phyloP scores from a whole-genome alignment of 2,797 vertebrate species.

The Gymnothorax reevesii region DNA sequence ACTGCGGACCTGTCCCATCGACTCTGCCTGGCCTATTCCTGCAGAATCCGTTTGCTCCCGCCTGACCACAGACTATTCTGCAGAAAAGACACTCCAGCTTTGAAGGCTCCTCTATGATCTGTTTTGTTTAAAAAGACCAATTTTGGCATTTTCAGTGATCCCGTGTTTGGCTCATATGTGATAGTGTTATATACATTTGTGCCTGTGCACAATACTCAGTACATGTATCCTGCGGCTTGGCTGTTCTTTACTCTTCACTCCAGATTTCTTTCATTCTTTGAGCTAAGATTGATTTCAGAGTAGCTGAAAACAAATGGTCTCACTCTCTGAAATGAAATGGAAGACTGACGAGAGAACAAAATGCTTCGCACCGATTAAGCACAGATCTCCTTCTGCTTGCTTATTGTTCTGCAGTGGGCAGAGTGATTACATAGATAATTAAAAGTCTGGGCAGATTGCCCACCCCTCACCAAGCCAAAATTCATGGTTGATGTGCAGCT shows the following conservation, averaged over 20 bases:
- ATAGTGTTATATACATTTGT: neutral
- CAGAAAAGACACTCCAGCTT: too few species aligned
- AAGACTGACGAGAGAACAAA: constrained; percentile 14
- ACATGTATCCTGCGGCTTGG: constrained; percentile 50
- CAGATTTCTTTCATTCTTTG: neutral
- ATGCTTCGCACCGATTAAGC: constrained; percentile 10
- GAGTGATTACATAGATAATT: constrained; percentile 17
- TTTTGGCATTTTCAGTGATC: too few species aligned
- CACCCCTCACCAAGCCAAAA: constrained; percentile 11
- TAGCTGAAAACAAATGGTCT: neutral
- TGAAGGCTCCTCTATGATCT: too few species aligned
- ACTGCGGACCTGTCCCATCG: too few species aligned
- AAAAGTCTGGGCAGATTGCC: constrained; percentile 8
- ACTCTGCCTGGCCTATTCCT: too few species aligned
- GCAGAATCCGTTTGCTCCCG: too few species aligned
- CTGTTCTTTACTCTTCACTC: constrained; percentile 49
- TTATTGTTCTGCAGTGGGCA: constrained; percentile 14
- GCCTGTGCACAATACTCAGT: neutral
- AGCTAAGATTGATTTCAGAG: neutral
- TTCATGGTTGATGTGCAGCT: neutral
- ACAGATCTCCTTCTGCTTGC: constrained; percentile 18
- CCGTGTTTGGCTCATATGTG: too few species aligned
- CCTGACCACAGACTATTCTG: too few species aligned
- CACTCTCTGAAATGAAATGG: neutral
- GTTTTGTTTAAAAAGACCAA: too few species aligned